These are phyloP conservation scores for Schlechtendalia chinensis DNA, from an alignment of 1,140 invertebrate species.

Conservation along the genomic window DNA sequence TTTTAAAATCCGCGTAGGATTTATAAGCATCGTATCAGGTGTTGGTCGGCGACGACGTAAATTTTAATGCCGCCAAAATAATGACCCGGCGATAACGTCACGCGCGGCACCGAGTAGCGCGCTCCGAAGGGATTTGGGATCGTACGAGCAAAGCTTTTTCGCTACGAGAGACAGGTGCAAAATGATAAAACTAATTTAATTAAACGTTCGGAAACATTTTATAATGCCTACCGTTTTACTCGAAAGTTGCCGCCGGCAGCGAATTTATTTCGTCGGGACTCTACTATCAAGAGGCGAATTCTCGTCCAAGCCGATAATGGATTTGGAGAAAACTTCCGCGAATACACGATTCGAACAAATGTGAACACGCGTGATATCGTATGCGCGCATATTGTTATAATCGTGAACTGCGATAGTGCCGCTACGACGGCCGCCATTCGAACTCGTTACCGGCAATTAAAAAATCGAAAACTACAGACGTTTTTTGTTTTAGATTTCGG, in stretches of 20 bases:
- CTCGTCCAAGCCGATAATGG: neutral
- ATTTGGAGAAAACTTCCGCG: neutral
- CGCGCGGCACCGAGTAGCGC: neutral
- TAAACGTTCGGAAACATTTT: slow-evolving; percentile 29
- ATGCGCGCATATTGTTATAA: too few relatives aligned
- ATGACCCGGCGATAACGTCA: slow-evolving; percentile 33
- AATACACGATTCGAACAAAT: too few relatives aligned
- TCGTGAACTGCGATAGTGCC: too few relatives aligned
- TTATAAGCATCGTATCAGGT: slow-evolving; percentile 13
- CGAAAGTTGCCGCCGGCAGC: neutral
- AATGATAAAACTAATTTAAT: slow-evolving; percentile 46
- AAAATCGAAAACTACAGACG: too few relatives aligned
- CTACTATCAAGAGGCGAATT: neutral
- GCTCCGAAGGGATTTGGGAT: slow-evolving; percentile 26
- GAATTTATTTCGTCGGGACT: slow-evolving; percentile 6
- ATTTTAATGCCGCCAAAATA: slow-evolving; percentile 37
- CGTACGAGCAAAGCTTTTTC: slow-evolving; percentile 16
- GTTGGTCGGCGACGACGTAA: slow-evolving; percentile 18
- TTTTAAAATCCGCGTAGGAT: neutral
- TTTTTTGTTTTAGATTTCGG: too few relatives aligned
- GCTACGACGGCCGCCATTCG: too few relatives aligned
- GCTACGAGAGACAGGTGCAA: slow-evolving; percentile 33
- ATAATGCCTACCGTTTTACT: slow-evolving; percentile 20
- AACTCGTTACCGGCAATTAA: too few relatives aligned
- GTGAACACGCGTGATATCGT: too few relatives aligned